A percentile compares a stretch with the other conserved stretches of the same genome.
Evolutionary conservation across 2,113 vertebrate species (phyloP).

Genomic region (Corythornis cristatus): DNA sequence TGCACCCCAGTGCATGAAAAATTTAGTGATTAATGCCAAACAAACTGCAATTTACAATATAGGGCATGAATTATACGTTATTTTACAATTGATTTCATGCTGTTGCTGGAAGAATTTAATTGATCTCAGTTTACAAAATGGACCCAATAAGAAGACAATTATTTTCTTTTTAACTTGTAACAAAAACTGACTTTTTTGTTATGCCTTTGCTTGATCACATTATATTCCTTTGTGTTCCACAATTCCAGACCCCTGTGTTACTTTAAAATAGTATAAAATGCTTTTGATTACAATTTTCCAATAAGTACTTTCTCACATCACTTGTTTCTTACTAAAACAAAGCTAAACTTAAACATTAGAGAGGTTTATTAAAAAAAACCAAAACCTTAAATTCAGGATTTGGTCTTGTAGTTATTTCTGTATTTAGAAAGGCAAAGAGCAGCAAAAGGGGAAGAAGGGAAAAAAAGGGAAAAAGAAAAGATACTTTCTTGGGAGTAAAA

Average conservation of each 20-base stretch:
- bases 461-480: background rate
- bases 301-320: background rate
- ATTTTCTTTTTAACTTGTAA: conserved; percentile 56
- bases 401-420: background rate
- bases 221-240: background rate
- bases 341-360: background rate
- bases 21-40: conserved; percentile 73
- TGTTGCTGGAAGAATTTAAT: conserved; percentile 74
- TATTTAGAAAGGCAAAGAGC: background rate
- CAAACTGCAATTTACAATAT: conserved; percentile 78
- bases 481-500: background rate
- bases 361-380: background rate
- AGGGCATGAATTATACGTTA: conserved; percentile 70
- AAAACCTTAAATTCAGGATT: background rate
- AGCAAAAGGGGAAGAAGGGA: background rate
- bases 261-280: background rate
- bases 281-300: background rate
- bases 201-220: background rate
- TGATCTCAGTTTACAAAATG: conserved; percentile 77
- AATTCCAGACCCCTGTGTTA: background rate
- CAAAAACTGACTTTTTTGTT: conserved; percentile 17
- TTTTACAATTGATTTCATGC: conserved; percentile 80
- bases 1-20: conserved; percentile 49
- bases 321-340: background rate
- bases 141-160: conserved; percentile 64